Evolutionary conservation across 2,888 invertebrate genomes (phyloP).

Genomic region (Apamea epomidion): DNA sequence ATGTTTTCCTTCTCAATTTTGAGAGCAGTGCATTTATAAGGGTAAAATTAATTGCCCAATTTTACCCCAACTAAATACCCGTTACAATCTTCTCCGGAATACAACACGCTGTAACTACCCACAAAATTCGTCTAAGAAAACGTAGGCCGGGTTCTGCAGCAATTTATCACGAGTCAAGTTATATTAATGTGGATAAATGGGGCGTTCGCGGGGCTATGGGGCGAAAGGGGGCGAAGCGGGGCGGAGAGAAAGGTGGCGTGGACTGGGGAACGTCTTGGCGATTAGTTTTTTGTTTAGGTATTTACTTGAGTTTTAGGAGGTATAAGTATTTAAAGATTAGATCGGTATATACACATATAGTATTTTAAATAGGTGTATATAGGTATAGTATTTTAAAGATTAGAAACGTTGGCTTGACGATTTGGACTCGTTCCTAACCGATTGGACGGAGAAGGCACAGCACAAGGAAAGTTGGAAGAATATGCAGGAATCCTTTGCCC

Average conservation of each 20-base stretch:
- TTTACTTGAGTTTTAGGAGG: conserved; percentile 35
- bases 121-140: conserved; percentile 88
- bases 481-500: no score
- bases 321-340: background rate
- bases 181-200: conserved; percentile 89
- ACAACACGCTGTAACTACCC: conserved; percentile 78
- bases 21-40: background rate
- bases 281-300: conserved; percentile 69
- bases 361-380: no score
- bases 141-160: conserved; percentile 85
- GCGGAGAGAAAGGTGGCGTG: conserved; percentile 61
- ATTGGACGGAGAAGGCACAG: no score
- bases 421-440: no score
- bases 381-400: no score
- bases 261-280: conserved; percentile 69
- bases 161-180: conserved; percentile 90
- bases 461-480: no score
- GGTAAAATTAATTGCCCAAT: background rate
- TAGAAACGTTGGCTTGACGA: no score
- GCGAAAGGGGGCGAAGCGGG: conserved; percentile 53
- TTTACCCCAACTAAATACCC: background rate
- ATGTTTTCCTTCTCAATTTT: background rate
- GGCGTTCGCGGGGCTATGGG: conserved; percentile 70
- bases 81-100: conserved; percentile 27
- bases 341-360: no score